Base-by-base conservation (phyloP, 1,140 invertebrate genomes). In the Conus ventricosus region DNA sequence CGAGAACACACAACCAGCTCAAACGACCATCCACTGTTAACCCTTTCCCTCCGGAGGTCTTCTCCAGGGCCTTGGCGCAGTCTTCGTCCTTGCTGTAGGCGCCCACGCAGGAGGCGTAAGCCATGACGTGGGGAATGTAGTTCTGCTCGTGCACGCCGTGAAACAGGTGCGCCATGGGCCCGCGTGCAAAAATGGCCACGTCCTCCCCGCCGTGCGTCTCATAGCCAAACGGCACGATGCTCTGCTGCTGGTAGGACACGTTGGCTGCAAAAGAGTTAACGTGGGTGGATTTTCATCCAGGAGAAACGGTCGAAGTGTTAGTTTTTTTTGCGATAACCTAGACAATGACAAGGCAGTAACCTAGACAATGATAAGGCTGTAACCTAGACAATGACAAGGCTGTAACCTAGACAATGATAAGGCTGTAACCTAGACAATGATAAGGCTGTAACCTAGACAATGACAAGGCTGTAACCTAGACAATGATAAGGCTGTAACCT, bases 121-220 rank as follows among this genome's bases (percentile, higher is more conserved):
- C 97, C 82, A 99, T 97, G 0, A 97, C 97, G 93, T 98, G 97
- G 11, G 97, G 97, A 8, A 99, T 97, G 93, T 98, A 98, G 91
- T 97, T 97, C 94, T 99, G 98, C 94, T 99, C 98, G 92, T 99
- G 98, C 0, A 98, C 97, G 39, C 97, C 97, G 91, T 98, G 97
- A 92, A 99, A 97, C 8, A 99, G 95, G 95, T 99, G 98, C 0
- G 98, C 97, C 95, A 97, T 97, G 4, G 98, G 98, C 87, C 98
- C 98, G 11, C 78, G 76, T 2, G 87, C 88, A 80, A 60, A 91
- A 39, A 95, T 93, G 1, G 93, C 91, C 0, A 95, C 94, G 87
- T 95, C 94, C 84, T 94, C 93, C 39, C 93, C 94, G 4, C 93
- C 92, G 85, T 95, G 94, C 15, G 92, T 95, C 84, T 94, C 94